phyloP scores from a whole-genome alignment of 2,888 invertebrate species.

The Melanophora roralis region DNA sequence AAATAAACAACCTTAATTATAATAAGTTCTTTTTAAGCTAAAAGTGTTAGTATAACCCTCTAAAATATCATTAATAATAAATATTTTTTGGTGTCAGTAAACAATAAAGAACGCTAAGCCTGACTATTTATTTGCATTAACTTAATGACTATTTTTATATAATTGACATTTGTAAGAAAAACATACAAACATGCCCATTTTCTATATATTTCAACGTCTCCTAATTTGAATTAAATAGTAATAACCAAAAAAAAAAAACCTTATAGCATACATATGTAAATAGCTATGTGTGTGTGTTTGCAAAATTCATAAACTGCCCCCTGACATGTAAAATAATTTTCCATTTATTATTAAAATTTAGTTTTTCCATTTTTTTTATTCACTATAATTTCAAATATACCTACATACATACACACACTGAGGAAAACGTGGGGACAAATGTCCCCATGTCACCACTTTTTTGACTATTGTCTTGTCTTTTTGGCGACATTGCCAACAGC shows the following conservation, averaged over 20 bases:
- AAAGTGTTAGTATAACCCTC: background rate
- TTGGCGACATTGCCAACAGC: no score
- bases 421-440: no score
- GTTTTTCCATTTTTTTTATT: background rate
- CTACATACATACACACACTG: no score
- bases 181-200: background rate
- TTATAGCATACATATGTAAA: no score
- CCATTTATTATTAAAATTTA: background rate
- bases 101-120: background rate
- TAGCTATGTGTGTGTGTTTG: no score
- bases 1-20: no score
- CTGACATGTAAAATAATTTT: slow-evolving; percentile 23
- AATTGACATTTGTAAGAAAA: slow-evolving; percentile 20
- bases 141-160: background rate
- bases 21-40: background rate
- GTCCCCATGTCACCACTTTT: no score
- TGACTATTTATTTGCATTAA: slow-evolving; percentile 10
- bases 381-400: no score
- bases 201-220: background rate
- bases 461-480: no score
- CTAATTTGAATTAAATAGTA: background rate
- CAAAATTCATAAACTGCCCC: background rate
- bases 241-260: background rate
- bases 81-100: background rate
- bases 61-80: background rate